These are phyloP conservation scores for Cyaniris semiargus DNA, from an alignment of 2,888 invertebrate genomes.

Conservation along the genomic window DNA sequence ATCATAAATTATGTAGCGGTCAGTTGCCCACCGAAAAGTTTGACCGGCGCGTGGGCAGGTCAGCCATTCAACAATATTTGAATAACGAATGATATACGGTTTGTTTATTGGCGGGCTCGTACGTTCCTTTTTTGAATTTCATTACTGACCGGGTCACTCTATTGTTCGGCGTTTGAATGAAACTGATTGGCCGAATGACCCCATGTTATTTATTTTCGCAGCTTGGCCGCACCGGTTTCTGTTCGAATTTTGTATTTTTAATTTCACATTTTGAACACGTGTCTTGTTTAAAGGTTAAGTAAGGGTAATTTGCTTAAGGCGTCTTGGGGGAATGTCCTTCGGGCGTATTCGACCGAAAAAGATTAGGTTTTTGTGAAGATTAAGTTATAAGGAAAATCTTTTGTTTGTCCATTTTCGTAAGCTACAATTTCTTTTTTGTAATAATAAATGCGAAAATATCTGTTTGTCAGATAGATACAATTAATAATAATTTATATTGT, in stretches of 20 bases:
- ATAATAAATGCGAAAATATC: background rate
- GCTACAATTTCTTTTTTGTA: background rate
- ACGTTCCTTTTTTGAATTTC: slow-evolving; percentile 72
- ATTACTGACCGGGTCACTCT: slow-evolving; percentile 68
- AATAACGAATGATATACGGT: slow-evolving; percentile 79
- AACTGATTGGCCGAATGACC: slow-evolving; percentile 64
- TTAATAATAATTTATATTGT: background rate
- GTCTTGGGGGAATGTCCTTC: slow-evolving; percentile 15
- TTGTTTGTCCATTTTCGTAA: background rate
- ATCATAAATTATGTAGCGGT: slow-evolving; percentile 71
- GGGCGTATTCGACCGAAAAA: background rate
- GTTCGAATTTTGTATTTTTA: slow-evolving; percentile 69
- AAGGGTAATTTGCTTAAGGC: slow-evolving; percentile 60
- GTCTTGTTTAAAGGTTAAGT: slow-evolving; percentile 65
- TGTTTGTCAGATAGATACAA: background rate
- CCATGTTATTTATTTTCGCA: slow-evolving; percentile 73
- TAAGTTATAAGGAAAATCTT: background rate
- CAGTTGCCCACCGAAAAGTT: slow-evolving; percentile 75
- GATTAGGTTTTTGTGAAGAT: slow-evolving; percentile 14
- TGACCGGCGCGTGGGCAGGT: slow-evolving; percentile 78
- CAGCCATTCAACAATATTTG: slow-evolving; percentile 78
- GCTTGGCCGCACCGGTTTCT: slow-evolving; percentile 68
- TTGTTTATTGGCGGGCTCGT: slow-evolving; percentile 79
- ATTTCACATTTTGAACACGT: slow-evolving; percentile 72
- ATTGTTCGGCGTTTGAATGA: slow-evolving; percentile 60